Evolutionary conservation across 2,113 vertebrate genomes (phyloP).

Genomic region (Gavia stellata): DNA sequence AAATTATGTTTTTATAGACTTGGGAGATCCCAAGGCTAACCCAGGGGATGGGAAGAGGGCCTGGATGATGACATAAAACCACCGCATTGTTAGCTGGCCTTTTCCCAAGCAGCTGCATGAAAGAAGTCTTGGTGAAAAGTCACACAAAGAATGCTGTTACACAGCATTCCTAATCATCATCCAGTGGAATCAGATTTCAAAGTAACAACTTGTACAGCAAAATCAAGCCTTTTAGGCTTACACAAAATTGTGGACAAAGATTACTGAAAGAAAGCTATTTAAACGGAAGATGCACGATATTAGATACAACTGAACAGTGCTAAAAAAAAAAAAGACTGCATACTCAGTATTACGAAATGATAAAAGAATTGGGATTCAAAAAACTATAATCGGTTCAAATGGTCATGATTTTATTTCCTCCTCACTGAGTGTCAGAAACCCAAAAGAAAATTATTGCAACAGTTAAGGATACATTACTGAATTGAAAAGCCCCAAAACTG

Average conservation of each 20-base stretch:
- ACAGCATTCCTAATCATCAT: constrained; percentile 69
- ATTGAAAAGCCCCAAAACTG: background rate
- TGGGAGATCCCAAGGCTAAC: constrained; percentile 8
- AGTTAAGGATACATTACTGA: background rate
- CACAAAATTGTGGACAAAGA: background rate
- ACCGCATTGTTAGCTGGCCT: constrained; percentile 55
- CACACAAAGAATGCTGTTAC: constrained; percentile 70
- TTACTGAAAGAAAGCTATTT: background rate
- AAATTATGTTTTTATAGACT: constrained; percentile 17
- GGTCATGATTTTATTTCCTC: background rate
- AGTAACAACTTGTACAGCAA: constrained; percentile 10
- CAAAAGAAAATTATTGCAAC: background rate
- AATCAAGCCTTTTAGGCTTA: background rate
- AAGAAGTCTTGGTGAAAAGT: constrained; percentile 66
- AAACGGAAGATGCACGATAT: background rate
- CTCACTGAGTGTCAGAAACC: background rate
- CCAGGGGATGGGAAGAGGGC: background rate
- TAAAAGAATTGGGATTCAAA: background rate
- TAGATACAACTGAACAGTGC: background rate
- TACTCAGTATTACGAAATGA: background rate
- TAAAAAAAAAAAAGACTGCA: background rate
- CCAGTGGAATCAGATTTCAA: constrained; percentile 68
- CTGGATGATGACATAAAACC: constrained; percentile 51
- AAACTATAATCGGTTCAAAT: background rate
- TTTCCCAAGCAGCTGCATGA: constrained; percentile 65